Percentiles rank a stretch among this genome's conserved stretches.
Conservation (phyloP, 2,888 invertebrate genomes). For the Drosophila neoperkinsi region DNA sequence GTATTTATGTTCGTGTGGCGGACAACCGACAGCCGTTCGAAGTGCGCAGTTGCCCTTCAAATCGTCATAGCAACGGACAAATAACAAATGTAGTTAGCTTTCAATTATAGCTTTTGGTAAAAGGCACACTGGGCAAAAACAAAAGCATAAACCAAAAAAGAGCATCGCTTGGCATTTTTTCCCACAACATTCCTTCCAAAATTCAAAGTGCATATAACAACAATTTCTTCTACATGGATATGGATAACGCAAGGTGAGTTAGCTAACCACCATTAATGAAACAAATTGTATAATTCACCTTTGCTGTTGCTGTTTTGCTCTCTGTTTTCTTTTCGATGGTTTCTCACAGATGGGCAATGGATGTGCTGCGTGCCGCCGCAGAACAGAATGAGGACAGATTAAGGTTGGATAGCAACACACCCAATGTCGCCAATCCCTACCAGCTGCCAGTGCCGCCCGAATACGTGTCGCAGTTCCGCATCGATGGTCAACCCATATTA, state of each 20-base stretch:
- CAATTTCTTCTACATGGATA: constrained; percentile 19
- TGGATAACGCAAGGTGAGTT: constrained; percentile 37
- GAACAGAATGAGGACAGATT: constrained; percentile 38
- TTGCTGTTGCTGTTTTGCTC: neutral
- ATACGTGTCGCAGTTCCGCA: constrained; percentile 75
- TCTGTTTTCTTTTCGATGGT: neutral
- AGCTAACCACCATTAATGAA: neutral
- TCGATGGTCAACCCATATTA: constrained; percentile 83
- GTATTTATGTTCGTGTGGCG: neutral
- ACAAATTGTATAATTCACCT: neutral
- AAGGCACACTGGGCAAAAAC: constrained; percentile 4
- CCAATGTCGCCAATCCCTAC: constrained; percentile 12
- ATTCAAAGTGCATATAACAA: constrained; percentile 32
- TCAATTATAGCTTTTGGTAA: constrained; percentile 20
- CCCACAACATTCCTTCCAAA: constrained; percentile 24
- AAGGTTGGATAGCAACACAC: constrained; percentile 10
- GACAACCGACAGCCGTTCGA: neutral
- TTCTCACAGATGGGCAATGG: constrained; percentile 50
- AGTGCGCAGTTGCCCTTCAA: constrained; percentile 21
- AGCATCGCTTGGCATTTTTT: constrained; percentile 22
- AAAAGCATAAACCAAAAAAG: neutral
- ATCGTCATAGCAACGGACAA: constrained; percentile 50
- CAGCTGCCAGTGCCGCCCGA: constrained; percentile 3
- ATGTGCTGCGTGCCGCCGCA: constrained; percentile 46
- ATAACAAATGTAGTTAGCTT: constrained; percentile 47